Conservation (phyloP, 2,113 vertebrate genomes). For the Cricetomys ansorgei region DNA sequence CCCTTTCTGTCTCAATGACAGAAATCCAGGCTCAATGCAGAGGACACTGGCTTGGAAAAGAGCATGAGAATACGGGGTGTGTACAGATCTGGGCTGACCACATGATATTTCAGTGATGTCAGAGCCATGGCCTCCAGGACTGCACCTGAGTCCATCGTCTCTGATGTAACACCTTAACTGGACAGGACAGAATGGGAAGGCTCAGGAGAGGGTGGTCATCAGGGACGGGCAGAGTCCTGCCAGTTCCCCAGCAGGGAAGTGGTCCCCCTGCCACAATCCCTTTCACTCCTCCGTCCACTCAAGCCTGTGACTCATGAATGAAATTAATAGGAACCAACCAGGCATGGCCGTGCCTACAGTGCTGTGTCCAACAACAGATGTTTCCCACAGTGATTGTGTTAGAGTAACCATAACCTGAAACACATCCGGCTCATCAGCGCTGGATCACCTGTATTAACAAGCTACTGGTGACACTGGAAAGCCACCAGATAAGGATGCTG, state of each 20-base stretch:
- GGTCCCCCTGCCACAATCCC: accelerated
- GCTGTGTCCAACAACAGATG: not conserved
- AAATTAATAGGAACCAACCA: slow-evolving; percentile 42
- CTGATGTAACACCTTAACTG: not conserved
- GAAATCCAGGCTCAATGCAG: accelerated
- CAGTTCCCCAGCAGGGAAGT: accelerated
- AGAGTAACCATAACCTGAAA: not conserved
- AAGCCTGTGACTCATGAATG: not conserved
- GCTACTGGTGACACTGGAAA: not conserved
- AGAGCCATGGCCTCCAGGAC: not conserved
- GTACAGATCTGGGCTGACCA: too few relatives aligned
- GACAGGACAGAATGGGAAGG: not conserved
- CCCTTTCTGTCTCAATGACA: not conserved
- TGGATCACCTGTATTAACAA: accelerated
- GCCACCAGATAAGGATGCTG: too few relatives aligned
- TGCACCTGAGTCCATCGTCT: not conserved
- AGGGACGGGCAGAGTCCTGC: accelerated
- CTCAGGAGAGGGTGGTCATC: not conserved
- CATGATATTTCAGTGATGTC: not conserved
- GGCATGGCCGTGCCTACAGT: not conserved
- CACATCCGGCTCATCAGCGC: accelerated
- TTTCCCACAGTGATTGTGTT: not conserved
- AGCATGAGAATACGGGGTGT: not conserved
- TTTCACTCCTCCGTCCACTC: not conserved
- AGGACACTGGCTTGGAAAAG: not conserved